Evolutionary conservation across 1,140 invertebrate species (phyloP).

Genomic region (Habropoda laboriosa): DNA sequence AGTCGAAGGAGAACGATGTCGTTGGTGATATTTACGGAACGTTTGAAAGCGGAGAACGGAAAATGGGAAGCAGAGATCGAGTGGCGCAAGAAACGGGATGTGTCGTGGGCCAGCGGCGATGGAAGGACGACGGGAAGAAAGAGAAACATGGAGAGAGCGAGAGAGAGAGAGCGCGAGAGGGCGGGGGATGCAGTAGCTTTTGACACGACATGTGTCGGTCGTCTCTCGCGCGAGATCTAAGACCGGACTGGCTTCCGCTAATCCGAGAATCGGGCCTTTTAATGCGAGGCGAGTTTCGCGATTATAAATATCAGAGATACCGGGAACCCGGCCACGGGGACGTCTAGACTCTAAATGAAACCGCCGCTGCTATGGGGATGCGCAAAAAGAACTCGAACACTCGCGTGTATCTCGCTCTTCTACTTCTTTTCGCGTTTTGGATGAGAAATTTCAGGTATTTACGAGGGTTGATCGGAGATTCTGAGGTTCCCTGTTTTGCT

Average conservation of each 20-base stretch:
- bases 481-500: no score
- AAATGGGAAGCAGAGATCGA: conserved; percentile 63
- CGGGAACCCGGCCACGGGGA: conserved; percentile 73
- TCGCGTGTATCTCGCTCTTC: background rate
- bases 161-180: background rate
- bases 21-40: conserved; percentile 60
- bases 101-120: conserved; percentile 11
- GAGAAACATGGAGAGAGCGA: background rate
- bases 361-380: conserved; percentile 36
- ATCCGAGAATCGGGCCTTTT: conserved; percentile 81
- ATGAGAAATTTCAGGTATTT: background rate
- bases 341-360: conserved; percentile 70
- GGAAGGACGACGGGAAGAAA: conserved; percentile 23
- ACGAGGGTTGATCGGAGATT: no score
- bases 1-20: conserved; percentile 4
- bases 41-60: conserved; percentile 66
- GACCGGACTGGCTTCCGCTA: conserved; percentile 78
- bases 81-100: conserved; percentile 42
- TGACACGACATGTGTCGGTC: conserved; percentile 76
- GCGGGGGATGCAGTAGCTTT: conserved; percentile 50
- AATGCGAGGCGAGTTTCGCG: conserved; percentile 79
- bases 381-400: conserved; percentile 13
- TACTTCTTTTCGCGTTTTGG: background rate
- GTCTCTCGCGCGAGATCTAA: conserved; percentile 78
- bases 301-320: conserved; percentile 82